Evolutionary conservation across 2,888 invertebrate genomes (phyloP).

Genomic region (Hemithea aestivaria): DNA sequence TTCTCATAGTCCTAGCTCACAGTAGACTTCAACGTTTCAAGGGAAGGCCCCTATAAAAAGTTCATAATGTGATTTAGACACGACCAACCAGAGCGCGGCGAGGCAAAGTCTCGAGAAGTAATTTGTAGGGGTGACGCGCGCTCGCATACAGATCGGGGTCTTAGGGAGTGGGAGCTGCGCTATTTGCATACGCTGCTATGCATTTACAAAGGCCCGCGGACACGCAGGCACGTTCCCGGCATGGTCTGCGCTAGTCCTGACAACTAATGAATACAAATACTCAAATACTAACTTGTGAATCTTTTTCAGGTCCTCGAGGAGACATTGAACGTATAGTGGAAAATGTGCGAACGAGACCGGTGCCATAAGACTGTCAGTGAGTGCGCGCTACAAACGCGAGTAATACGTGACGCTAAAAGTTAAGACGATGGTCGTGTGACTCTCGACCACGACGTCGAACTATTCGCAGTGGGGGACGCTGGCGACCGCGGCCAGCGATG

Average conservation of each 20-base stretch:
- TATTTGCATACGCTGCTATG: slow-evolving; percentile 35
- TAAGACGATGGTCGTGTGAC: slow-evolving; percentile 58
- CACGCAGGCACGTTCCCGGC: slow-evolving; percentile 21
- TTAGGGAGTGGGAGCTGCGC: slow-evolving; percentile 24
- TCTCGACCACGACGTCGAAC: slow-evolving; percentile 69
- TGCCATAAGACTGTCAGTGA: slow-evolving; percentile 38
- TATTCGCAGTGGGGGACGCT: slow-evolving; percentile 63
- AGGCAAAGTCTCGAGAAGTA: slow-evolving; percentile 36
- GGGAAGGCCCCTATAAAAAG: slow-evolving; percentile 44
- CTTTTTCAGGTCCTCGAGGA: slow-evolving; percentile 43
- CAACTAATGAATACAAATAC: slow-evolving; percentile 2
- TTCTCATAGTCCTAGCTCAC: too few species aligned
- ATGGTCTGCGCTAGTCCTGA: slow-evolving; percentile 15
- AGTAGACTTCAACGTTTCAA: slow-evolving; percentile 14
- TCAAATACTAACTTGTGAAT: slow-evolving; percentile 25
- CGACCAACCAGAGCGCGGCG: slow-evolving; percentile 37
- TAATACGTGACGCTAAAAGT: slow-evolving; percentile 52
- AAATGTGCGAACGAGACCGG: slow-evolving; percentile 48
- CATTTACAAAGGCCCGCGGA: slow-evolving; percentile 34
- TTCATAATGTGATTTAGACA: slow-evolving; percentile 55
- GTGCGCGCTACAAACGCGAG: slow-evolving; percentile 42
- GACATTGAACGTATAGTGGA: slow-evolving; percentile 25
- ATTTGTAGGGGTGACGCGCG: slow-evolving; percentile 46
- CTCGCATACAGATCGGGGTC: slow-evolving; percentile 43
- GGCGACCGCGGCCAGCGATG: slow-evolving; percentile 74